Conservation (phyloP, 1,140 invertebrate species). For the Plectus sambesii region DNA sequence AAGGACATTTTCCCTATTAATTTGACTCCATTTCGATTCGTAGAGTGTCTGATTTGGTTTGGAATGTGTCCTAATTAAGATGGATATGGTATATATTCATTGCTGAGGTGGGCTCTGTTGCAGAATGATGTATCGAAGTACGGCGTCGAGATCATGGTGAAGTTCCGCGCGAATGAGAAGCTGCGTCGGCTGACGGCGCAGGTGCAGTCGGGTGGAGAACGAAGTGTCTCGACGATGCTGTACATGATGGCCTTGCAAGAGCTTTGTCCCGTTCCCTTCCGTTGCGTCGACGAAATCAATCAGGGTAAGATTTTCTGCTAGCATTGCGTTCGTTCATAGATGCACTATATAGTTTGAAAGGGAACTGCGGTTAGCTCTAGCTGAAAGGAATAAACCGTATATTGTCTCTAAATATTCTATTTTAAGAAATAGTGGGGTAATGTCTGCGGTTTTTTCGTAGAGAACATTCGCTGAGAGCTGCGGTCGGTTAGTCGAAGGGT, state of each 20-base stretch:
- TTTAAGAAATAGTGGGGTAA: background rate
- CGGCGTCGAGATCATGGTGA: conserved; percentile 34
- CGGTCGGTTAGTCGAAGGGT: background rate
- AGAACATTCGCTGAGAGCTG: background rate
- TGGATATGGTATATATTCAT: no score
- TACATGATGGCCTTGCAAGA: conserved; percentile 41
- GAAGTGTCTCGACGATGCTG: conserved; percentile 39
- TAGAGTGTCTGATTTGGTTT: background rate
- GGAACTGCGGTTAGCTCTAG: no score
- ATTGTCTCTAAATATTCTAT: background rate
- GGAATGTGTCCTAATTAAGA: no score
- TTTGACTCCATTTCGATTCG: background rate
- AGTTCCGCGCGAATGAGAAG: conserved; percentile 25
- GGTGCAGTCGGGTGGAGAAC: conserved; percentile 41
- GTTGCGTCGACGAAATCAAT: conserved; percentile 43
- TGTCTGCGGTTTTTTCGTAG: background rate
- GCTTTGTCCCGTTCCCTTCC: conserved; percentile 38
- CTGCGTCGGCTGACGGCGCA: conserved; percentile 29
- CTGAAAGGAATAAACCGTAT: no score
- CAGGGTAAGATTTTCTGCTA: conserved; percentile 25
- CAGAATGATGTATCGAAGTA: conserved; percentile 24
- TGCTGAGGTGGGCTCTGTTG: no score
- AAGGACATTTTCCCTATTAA: no score
- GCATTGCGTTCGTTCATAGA: background rate
- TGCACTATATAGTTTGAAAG: background rate